Evolutionary conservation across 2,888 invertebrate genomes (phyloP).

Genomic region (Synergus gifuensis): DNA sequence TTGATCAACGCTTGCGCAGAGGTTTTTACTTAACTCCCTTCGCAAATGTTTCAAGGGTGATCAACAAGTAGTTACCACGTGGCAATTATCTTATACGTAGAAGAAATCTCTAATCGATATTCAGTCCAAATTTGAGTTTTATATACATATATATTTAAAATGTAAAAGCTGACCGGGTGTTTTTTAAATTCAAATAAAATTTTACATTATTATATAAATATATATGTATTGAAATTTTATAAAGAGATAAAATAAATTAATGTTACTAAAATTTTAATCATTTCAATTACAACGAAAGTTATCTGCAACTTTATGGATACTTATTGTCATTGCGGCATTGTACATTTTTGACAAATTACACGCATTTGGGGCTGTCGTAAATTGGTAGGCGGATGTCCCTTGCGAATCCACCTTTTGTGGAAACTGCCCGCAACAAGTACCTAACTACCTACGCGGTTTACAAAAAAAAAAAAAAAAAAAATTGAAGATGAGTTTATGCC

Average conservation of each 20-base stretch:
- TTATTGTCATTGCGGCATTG: not conserved
- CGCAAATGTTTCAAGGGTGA: not conserved
- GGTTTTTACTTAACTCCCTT: not conserved
- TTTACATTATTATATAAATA: too few species aligned
- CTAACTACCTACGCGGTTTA: not conserved
- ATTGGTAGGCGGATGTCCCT: conserved; percentile 2
- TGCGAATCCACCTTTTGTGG: not conserved
- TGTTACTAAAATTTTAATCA: not conserved
- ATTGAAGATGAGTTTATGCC: not conserved
- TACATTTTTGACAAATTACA: not conserved
- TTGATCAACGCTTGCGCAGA: not conserved
- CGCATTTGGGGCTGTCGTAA: not conserved
- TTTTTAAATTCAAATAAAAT: too few species aligned
- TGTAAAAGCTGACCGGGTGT: too few species aligned
- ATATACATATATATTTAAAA: too few species aligned
- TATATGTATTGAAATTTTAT: too few species aligned
- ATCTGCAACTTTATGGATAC: not conserved
- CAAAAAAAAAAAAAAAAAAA: not conserved
- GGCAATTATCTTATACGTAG: not conserved
- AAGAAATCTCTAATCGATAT: too few species aligned
- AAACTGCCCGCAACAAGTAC: conserved; percentile 7
- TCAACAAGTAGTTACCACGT: conserved; percentile 4
- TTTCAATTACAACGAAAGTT: not conserved
- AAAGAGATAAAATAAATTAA: too few species aligned
- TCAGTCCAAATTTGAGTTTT: too few species aligned